Conservation (phyloP, 1,140 invertebrate genomes). For the Zaprionus lachaisei region DNA sequence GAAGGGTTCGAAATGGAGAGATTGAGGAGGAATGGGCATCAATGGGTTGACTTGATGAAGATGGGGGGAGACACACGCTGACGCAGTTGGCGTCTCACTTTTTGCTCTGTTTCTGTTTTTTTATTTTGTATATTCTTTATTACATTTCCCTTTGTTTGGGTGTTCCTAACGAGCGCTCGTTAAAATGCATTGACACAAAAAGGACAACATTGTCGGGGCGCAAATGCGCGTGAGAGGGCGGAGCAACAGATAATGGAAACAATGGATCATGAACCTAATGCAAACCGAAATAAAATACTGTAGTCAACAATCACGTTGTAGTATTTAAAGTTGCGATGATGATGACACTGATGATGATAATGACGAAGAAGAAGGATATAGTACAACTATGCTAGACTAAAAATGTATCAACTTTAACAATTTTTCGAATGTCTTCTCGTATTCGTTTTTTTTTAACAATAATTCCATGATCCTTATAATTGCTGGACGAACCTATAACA, state of each 20-base stretch:
- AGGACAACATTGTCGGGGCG: constrained; percentile 66
- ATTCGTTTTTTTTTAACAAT: constrained; percentile 47
- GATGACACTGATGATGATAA: background rate
- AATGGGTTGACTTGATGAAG: background rate
- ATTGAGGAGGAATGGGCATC: background rate
- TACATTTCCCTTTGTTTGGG: constrained; percentile 71
- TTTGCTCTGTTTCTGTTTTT: constrained; percentile 14
- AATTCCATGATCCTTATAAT: constrained; percentile 61
- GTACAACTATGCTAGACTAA: constrained; percentile 60
- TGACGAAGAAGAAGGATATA: background rate
- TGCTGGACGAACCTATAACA: constrained; percentile 48
- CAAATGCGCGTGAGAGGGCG: background rate
- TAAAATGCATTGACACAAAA: constrained; percentile 80
- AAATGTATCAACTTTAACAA: constrained; percentile 78
- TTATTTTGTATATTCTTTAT: constrained; percentile 58
- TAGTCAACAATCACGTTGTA: constrained; percentile 69
- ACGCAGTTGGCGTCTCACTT: constrained; percentile 43
- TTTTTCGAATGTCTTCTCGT: constrained; percentile 36
- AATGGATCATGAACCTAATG: constrained; percentile 78
- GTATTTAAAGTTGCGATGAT: constrained; percentile 66
- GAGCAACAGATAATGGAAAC: constrained; percentile 79
- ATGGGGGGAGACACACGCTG: constrained; percentile 27
- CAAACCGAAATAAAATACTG: constrained; percentile 59
- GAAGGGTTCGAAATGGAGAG: background rate
- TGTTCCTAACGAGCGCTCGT: constrained; percentile 75